Evolutionary conservation across 2,113 vertebrate genomes (phyloP), one percentile per base, ranked within the genome.

Genomic region (Ctenomys sociabilis): DNA sequence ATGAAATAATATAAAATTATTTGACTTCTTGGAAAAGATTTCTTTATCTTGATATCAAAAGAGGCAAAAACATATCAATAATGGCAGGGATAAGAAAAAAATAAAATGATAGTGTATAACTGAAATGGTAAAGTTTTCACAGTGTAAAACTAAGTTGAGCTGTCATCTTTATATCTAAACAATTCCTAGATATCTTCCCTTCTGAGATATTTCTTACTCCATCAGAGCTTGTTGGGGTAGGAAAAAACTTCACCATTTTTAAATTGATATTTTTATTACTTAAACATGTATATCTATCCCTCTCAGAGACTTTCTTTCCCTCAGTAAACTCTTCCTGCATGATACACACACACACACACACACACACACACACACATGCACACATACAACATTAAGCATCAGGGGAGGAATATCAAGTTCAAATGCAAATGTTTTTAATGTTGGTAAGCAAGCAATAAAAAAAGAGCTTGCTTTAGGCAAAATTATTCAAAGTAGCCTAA

Each of bases 401-500:
- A 80, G 10, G 32, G 19, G 86, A 80, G 21, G 11, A 72, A 61
- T 70, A 32, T 26, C 13, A 52, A 7, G 61, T 95, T 93, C 24
- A 54, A 49, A 93, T 66, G 30, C 26, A 85, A 57, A 37, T 57
- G 75, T 83, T 91, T 40, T 40, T 59, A 81, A 93, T 80, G 77
- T n/a, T 40, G 32, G 28, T 52, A 88, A 91, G 4, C 57, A 93
- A 95, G 40, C 57, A 90, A 88, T 90, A 82, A 94, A 95, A 95
- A 82, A 64, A 0, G 37, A 81, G 17, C 7, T 93, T 95, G 52
- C 9, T 96, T 73, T 49, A 94, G 24, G 45, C 13, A 93, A 95
- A 86, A 64, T 40, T 92, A 75, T 64, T 87, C 32, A 61, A 93
- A 96, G 59, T 93, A 10, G 7, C n/a, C n/a, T 57, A 84, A 82